Percentiles rank a stretch among this genome's conserved stretches.
Evolutionary conservation across 2,797 vertebrate genomes (phyloP).

Genomic region (Naso thynnoides): DNA sequence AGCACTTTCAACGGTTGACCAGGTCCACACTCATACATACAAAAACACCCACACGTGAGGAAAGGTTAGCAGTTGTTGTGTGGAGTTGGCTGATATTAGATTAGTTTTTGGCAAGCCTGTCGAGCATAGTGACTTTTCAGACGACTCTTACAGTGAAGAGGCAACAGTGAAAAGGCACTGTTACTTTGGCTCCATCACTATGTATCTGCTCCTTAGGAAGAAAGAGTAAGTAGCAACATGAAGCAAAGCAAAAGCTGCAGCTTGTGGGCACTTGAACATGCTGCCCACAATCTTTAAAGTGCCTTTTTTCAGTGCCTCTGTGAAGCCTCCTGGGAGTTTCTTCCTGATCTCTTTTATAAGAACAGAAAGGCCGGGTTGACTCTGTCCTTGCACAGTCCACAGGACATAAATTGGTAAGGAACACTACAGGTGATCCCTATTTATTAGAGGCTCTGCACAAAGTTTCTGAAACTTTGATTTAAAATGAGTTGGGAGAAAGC

Average conservation of each 20-base stretch:
- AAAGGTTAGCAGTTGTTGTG: not conserved
- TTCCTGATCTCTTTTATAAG: slow-evolving; percentile 25
- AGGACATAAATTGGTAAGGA: slow-evolving; percentile 35
- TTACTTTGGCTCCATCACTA: slow-evolving; percentile 15
- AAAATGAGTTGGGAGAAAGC: slow-evolving; percentile 45
- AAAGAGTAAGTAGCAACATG: slow-evolving; percentile 7
- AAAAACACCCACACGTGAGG: not conserved
- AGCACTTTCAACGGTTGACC: not conserved
- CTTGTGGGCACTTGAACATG: slow-evolving; percentile 18
- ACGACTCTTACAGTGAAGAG: slow-evolving; percentile 34
- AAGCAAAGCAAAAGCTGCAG: slow-evolving; percentile 19
- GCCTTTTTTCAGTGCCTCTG: slow-evolving; percentile 30
- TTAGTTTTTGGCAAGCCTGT: slow-evolving; percentile 3
- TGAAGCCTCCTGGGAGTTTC: slow-evolving; percentile 19
- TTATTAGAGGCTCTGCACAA: slow-evolving; percentile 42
- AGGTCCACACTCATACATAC: not conserved
- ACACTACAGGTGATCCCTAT: slow-evolving; percentile 23
- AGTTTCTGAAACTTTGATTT: slow-evolving; percentile 59
- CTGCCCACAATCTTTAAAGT: slow-evolving; percentile 41
- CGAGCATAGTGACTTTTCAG: slow-evolving; percentile 9
- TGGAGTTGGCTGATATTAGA: slow-evolving; percentile 5
- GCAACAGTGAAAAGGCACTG: slow-evolving; percentile 12
- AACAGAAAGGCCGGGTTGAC: slow-evolving; percentile 15
- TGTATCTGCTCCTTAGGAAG: slow-evolving; percentile 16
- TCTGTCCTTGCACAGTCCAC: slow-evolving; percentile 15